Percentiles rank a stretch among this genome's conserved stretches.
These are phyloP conservation scores for Chlamydotis undulata DNA, from an alignment of 2,113 vertebrate species.

Conservation along the genomic window DNA sequence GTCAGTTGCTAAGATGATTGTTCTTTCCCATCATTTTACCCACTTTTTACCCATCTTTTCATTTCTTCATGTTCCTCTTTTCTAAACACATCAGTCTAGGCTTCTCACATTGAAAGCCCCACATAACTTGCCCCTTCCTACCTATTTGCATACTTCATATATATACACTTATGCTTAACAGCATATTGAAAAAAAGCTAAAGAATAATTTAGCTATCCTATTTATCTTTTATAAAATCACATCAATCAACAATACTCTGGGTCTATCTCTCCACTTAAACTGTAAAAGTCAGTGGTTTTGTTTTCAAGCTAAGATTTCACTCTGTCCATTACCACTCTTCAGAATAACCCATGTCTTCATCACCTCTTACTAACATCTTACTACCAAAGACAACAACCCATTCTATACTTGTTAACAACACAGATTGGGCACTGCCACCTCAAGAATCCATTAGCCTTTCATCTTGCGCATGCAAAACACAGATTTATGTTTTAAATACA, in stretches of 20 bases:
- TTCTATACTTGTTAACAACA: neutral
- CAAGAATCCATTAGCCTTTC: constrained; percentile 43
- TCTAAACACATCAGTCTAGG: neutral
- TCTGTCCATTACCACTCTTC: neutral
- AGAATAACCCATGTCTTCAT: neutral
- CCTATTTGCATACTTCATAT: neutral
- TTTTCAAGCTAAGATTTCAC: neutral
- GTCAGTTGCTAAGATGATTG: neutral
- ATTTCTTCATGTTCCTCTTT: neutral
- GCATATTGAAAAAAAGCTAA: neutral
- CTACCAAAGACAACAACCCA: neutral
- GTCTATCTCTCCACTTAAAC: neutral
- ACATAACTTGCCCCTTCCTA: neutral
- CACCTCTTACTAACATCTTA: neutral
- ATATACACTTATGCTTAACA: neutral
- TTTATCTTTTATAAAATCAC: neutral
- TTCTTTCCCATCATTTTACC: neutral
- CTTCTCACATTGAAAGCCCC: neutral
- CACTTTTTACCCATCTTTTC: neutral
- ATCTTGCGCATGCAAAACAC: neutral
- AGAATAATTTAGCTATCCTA: neutral
- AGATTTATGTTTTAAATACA: neutral
- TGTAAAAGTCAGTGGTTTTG: neutral
- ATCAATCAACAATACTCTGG: neutral
- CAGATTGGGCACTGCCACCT: neutral